Conservation (phyloP, 2,888 invertebrate species). For the Microchrysa polita region DNA sequence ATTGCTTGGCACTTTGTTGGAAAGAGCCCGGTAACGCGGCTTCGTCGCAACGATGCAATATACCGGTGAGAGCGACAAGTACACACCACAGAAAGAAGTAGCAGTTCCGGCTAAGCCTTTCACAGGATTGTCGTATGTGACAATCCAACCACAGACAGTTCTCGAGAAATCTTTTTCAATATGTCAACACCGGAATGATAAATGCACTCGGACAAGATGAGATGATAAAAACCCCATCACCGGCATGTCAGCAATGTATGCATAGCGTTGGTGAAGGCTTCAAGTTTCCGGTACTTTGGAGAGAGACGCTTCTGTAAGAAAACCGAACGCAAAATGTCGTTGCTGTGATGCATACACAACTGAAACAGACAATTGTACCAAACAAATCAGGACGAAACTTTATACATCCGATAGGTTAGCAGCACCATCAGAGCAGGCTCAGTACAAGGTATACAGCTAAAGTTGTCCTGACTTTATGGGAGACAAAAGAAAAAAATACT, state of each 20-base stretch:
- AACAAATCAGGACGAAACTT: too few species aligned
- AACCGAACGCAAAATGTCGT: too few species aligned
- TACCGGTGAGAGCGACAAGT: too few species aligned
- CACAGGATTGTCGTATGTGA: not conserved
- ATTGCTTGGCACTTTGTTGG: conserved; percentile 7
- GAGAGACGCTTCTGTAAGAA: not conserved
- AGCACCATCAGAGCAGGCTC: too few species aligned
- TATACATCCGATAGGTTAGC: too few species aligned
- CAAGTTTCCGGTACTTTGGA: conserved; percentile 2
- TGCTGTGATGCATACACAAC: too few species aligned
- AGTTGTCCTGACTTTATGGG: too few species aligned
- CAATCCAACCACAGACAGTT: not conserved
- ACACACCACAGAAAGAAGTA: not conserved
- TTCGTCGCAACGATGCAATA: too few species aligned
- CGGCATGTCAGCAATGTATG: conserved; percentile 13
- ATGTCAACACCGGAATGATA: conserved; percentile 42
- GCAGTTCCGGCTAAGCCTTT: conserved; percentile 27
- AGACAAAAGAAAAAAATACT: too few species aligned
- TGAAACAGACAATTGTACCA: too few species aligned
- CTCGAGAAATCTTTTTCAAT: conserved; percentile 38
- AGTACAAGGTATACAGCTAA: too few species aligned
- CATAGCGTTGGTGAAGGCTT: conserved; percentile 2
- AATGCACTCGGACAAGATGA: conserved; percentile 44
- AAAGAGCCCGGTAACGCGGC: not conserved
- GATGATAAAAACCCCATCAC: conserved; percentile 38